A percentile compares a stretch with the other conserved stretches of the same genome.
Evolutionary conservation across 2,113 vertebrate species (phyloP).

Genomic region (Chauna torquata): DNA sequence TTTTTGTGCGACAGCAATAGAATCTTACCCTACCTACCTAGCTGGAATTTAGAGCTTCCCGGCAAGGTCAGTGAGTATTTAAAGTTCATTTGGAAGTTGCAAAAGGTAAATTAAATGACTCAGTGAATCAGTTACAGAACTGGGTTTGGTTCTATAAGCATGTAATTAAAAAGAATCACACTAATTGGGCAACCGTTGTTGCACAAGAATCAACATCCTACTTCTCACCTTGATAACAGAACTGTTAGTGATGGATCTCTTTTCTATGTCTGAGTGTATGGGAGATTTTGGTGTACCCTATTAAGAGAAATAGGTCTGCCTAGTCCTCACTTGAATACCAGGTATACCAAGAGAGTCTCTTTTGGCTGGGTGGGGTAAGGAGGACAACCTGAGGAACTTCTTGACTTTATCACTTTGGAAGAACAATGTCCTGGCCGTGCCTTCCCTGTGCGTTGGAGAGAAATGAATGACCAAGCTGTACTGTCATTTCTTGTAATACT

Average conservation of each 20-base stretch:
- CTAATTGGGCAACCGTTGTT: constrained; percentile 19
- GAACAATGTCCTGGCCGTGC: background rate
- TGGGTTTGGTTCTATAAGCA: constrained; percentile 27
- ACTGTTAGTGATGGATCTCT: background rate
- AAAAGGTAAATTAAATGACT: constrained; percentile 31
- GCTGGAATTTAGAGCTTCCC: background rate
- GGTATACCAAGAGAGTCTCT: background rate
- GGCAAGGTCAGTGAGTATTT: background rate
- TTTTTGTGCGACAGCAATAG: background rate
- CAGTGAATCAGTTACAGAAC: constrained; percentile 34
- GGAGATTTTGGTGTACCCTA: background rate
- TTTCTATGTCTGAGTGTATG: background rate
- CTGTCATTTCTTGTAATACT: background rate
- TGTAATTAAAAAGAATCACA: constrained; percentile 9
- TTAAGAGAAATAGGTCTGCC: background rate
- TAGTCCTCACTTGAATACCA: background rate
- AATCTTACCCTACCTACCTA: background rate
- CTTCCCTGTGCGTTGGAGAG: background rate
- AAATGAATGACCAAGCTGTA: background rate
- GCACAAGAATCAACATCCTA: background rate
- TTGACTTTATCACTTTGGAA: background rate
- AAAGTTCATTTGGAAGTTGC: constrained; percentile 1
- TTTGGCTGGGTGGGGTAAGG: background rate
- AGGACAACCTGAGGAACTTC: background rate
- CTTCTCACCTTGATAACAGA: background rate